Conservation (phyloP, 2,797 vertebrate species). For the Smutsia gigantea region DNA sequence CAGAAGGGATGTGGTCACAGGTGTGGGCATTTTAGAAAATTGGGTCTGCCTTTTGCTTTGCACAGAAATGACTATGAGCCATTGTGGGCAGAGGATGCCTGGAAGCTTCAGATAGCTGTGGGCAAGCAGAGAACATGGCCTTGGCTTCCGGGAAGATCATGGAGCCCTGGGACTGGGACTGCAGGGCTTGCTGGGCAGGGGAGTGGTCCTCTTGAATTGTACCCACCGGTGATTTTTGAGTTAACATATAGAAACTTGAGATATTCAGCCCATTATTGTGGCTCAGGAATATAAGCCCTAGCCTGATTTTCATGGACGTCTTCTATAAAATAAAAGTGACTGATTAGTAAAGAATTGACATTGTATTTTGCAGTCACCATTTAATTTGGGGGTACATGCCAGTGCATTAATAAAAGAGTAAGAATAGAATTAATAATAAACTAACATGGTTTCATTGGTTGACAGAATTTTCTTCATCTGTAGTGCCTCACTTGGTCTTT, state of each 20-base stretch:
- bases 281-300: not conserved
- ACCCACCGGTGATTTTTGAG: not conserved
- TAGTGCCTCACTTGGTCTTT: not conserved
- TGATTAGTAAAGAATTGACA: not conserved
- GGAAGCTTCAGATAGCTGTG: not conserved
- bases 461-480: not conserved
- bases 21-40: not conserved
- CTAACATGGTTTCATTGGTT: not conserved
- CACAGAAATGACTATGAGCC: not conserved
- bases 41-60: not conserved
- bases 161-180: not conserved
- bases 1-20: not conserved
- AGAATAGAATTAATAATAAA: not conserved
- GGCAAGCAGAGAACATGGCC: not conserved
- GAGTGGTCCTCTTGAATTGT: not conserved
- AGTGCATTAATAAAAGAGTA: not conserved
- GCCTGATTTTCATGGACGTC: not conserved
- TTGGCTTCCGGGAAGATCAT: not conserved
- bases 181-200: not conserved
- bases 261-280: not conserved
- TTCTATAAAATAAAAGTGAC: constrained; percentile 11
- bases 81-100: not conserved
- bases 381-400: constrained; percentile 11
- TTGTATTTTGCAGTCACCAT: not conserved
- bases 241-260: not conserved